A percentile compares a stretch with the other conserved stretches of the same genome.
phyloP scores from a whole-genome alignment of 2,888 invertebrate species.

The Vandiemenella viatica region DNA sequence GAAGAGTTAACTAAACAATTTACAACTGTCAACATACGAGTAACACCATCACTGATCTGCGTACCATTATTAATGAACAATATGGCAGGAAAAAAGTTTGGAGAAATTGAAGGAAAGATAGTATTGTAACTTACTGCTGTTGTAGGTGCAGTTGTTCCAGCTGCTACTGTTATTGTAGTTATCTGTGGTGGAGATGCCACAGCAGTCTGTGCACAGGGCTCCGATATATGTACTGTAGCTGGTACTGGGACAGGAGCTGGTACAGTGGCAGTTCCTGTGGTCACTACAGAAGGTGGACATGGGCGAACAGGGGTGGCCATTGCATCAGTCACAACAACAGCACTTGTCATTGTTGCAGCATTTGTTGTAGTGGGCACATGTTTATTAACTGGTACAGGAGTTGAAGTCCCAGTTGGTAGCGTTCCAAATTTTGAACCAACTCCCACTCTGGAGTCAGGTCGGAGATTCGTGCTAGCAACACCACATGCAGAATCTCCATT shows the following conservation, averaged over 20 bases:
- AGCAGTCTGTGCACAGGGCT: no score
- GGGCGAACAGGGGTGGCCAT: constrained; percentile 7
- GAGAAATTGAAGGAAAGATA: no score
- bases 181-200: no score
- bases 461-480: constrained; percentile 10
- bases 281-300: constrained; percentile 9
- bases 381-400: constrained; percentile 5
- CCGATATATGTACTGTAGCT: no score
- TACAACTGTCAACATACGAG: no score
- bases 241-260: constrained; percentile 6
- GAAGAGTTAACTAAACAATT: no score
- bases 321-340: constrained; percentile 22
- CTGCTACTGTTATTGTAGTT: no score
- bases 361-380: constrained; percentile 30
- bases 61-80: no score
- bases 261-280: constrained; percentile 9
- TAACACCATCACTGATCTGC: no score
- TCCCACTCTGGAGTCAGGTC: constrained; percentile 7
- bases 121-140: no score
- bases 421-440: not conserved
- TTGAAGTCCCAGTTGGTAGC: not conserved
- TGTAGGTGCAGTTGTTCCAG: no score
- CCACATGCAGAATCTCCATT: constrained; percentile 20
- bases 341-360: constrained; percentile 39
- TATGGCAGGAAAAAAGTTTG: no score